Base-by-base conservation (phyloP, 1,140 invertebrate genomes). In the Holcopasites calliopsidis region DNA sequence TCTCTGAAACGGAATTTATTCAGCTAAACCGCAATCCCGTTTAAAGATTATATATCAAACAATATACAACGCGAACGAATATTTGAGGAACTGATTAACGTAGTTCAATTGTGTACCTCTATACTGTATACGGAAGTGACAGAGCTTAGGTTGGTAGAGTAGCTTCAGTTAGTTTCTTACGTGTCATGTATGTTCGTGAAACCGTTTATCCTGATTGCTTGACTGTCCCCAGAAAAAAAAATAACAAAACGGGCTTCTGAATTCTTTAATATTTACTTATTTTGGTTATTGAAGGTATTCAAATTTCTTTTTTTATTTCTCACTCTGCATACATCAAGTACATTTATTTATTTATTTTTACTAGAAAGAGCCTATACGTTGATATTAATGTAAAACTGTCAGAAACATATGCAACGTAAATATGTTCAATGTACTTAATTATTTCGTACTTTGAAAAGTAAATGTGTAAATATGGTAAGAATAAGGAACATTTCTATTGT, bases 381-480 rank as follows among this genome's bases (percentile, higher is more conserved):
- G 47, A 4, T 26, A 50, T 7, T 26, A 18, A 23, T 8, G 35
- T 16, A 38, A 26, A 57, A 31, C 28, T 75, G 57, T 66, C 47
- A 21, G 47, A 62, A 79, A 81, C 79, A 81, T 81, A 81, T 76
- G 77, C 18, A 38, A 42, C 7, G 38, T 21, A 44, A 64, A 33
- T 44, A 8, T 23, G 11, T 35, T 66, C 3, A 4, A 11, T 50
- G 18, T 10, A 21, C 2, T 26, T 54, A 42, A 26, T 31, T 16
- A 42, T n/a, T 42, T n/a, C 3, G 3, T 52, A 33, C 0, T n/a
- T 50, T n/a, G 1, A 35, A 7, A 26, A n/a, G 1, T 55, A 3
- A 35, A 3, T 1, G 21, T 4, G 8, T 38, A 21, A 38, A 1
- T 38, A 31, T 3, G 0, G 11, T 10, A n/a, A 2, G 7, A 47